phyloP scores from a whole-genome alignment of 2,888 invertebrate species.

The Rhimphoctona megacephalus region DNA sequence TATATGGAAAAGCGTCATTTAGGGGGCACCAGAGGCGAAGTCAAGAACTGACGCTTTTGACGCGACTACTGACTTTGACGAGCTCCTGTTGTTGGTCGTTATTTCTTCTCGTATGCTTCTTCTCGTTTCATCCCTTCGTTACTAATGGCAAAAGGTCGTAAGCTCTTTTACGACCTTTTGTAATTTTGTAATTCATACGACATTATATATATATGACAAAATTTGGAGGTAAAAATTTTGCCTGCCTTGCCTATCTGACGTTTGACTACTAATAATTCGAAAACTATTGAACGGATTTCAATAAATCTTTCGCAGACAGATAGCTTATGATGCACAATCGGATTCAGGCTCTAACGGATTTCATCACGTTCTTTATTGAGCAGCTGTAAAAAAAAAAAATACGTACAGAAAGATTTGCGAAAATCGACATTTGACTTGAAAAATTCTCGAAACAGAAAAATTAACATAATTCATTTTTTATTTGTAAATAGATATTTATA shows the following conservation, averaged over 20 bases:
- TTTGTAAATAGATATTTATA: no score
- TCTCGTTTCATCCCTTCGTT: constrained; percentile 25
- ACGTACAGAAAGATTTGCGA: no score
- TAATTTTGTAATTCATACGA: background rate
- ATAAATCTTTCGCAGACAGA: background rate
- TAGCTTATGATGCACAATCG: background rate
- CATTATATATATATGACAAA: background rate
- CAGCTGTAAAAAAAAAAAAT: background rate
- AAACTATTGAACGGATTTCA: background rate
- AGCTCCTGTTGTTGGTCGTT: constrained; percentile 49
- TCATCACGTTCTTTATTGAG: background rate
- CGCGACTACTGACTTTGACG: constrained; percentile 59
- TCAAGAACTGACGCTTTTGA: constrained; percentile 50
- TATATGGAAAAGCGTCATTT: constrained; percentile 53
- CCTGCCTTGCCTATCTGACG: background rate
- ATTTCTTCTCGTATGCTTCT: constrained; percentile 45
- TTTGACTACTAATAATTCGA: background rate
- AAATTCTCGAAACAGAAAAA: no score
- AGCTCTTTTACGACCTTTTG: constrained; percentile 32
- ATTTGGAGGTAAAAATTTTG: background rate
- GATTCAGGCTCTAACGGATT: background rate
- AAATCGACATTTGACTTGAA: no score
- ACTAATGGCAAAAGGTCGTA: constrained; percentile 31
- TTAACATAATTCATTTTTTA: no score
- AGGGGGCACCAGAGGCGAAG: constrained; percentile 39